phyloP scores from a whole-genome alignment of 2,888 invertebrate genomes.

The Strigamia maritima region DNA sequence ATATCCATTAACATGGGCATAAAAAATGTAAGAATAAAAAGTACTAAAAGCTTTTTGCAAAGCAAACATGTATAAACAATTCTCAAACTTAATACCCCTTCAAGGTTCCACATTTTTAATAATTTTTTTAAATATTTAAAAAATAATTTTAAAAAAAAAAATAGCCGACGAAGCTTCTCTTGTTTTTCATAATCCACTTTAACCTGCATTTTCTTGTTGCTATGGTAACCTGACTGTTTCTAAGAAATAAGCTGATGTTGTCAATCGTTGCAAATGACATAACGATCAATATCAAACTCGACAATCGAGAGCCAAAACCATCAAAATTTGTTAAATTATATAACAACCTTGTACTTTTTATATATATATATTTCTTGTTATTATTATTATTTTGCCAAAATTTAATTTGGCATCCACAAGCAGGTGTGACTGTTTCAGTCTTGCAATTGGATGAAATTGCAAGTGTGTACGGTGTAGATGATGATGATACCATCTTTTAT shows the following conservation, averaged over 20 bases:
- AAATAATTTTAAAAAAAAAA: background rate
- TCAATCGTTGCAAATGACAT: constrained; percentile 15
- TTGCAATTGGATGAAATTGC: background rate
- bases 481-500: constrained; percentile 9
- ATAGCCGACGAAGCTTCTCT: background rate
- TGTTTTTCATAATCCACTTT: constrained; percentile 16
- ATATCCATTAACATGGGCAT: background rate
- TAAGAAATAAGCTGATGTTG: constrained; percentile 20
- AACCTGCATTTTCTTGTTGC: constrained; percentile 14
- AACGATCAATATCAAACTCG: constrained; percentile 12
- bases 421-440: background rate
- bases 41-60: constrained; percentile 1
- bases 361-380: background rate
- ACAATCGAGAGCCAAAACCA: background rate
- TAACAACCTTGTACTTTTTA: background rate
- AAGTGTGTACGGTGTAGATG: background rate
- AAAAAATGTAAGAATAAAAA: background rate
- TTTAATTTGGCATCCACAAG: background rate
- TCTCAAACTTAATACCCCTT: background rate
- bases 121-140: too few relatives aligned
- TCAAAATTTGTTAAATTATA: background rate
- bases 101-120: background rate
- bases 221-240: background rate
- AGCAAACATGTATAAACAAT: background rate
- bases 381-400: background rate